Percentiles rank a stretch among this genome's conserved stretches.
These are phyloP conservation scores for Salvelinus fontinalis DNA, from an alignment of 2,113 vertebrate species.

Conservation along the genomic window DNA sequence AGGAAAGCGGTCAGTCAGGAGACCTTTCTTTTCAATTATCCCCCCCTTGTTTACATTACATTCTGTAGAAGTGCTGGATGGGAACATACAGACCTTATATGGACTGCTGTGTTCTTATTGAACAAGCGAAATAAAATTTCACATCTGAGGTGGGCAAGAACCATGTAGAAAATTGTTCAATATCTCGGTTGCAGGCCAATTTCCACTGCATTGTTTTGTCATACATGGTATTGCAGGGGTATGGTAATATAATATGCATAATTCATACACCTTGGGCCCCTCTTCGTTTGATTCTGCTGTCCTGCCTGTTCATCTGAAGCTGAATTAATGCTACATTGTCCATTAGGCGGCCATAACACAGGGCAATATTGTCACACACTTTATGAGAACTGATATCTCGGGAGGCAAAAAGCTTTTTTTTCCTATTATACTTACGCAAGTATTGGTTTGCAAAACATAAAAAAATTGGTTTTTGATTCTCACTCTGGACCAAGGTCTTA, in stretches of 20 bases:
- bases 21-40: constrained; percentile 92
- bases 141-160: constrained; percentile 90
- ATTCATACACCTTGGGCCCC: constrained; percentile 84
- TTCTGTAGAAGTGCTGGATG: constrained; percentile 73
- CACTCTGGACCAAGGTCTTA: constrained; percentile 40
- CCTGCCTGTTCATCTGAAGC: constrained; percentile 85
- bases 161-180: constrained; percentile 91
- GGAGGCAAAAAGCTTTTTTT: constrained; percentile 56
- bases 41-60: constrained; percentile 89
- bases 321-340: constrained; percentile 83
- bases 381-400: constrained; percentile 68
- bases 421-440: constrained; percentile 39
- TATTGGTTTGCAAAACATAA: constrained; percentile 59
- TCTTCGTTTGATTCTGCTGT: constrained; percentile 81
- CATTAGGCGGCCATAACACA: constrained; percentile 77
- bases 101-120: constrained; percentile 76
- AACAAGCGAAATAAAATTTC: constrained; percentile 90
- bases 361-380: constrained; percentile 72
- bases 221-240: constrained; percentile 74
- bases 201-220: constrained; percentile 80
- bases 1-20: constrained; percentile 81
- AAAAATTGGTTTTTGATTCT: constrained; percentile 36
- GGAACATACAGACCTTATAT: constrained; percentile 81
- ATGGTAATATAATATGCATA: constrained; percentile 89
- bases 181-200: constrained; percentile 87